Evolutionary conservation across 2,888 invertebrate genomes (phyloP), one percentile per base, ranked within the genome.

Genomic region (Temnothorax unifasciatus): DNA sequence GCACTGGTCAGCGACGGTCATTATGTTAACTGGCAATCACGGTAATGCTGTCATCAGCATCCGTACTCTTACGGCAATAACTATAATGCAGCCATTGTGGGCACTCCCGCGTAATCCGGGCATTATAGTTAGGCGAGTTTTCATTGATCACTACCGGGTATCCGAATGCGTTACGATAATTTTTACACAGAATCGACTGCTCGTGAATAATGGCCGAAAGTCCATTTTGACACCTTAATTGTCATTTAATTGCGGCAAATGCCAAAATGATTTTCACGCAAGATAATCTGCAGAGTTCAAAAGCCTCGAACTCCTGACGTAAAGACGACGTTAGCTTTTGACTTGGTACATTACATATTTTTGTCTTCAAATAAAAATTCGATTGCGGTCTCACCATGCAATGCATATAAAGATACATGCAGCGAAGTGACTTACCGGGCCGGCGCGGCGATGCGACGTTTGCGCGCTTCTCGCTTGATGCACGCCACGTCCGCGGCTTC

Each of bases 1-100:
- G 18, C 88, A 87, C 81, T 88, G 87, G 85, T 68, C 77, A 92
- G 92, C 89, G 92, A 93, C 89, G 90, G 90, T 92, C 92, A 93
- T 93, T 93, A 93, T 91, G 91, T 92, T 93, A 94, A 94, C 92
- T 92, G 93, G 93, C 93, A 94, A 94, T 94, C 93, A 93, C 93
- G 92, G 92, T 94, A 94, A 94, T 93, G 90, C 92, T 91, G 92
- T 93, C 93, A 93, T 94, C 93, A 92, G 91, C 81, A 90, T 91
- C 91, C 89, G 88, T 91, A 85, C 89, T 86, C 89, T 86, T 68
- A 68, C 79, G 86, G 89, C 90, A 90, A 91, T 91, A 91, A 91
- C 91, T 90, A 89, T 90, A 91, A 91, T 91, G 85, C 86, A 85
- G 85, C 59, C 84, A 90, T 90, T 91, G 90, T 66, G 85, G 84